phyloP scores from a whole-genome alignment of 2,888 invertebrate genomes.

The Theretra japonica region DNA sequence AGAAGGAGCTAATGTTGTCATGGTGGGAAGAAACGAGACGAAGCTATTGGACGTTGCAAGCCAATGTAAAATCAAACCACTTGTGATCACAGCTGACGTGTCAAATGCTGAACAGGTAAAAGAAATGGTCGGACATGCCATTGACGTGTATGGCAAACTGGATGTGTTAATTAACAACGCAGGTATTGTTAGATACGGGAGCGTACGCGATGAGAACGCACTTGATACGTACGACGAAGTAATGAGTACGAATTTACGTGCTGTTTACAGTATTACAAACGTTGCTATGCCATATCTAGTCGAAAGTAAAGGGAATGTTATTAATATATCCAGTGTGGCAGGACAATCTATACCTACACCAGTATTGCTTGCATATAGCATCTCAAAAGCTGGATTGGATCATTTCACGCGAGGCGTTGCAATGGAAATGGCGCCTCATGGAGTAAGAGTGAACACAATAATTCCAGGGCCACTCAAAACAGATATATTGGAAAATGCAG shows the following conservation, averaged over 20 bases:
- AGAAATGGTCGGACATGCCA: constrained; percentile 47
- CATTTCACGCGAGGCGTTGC: constrained; percentile 91
- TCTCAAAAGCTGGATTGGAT: constrained; percentile 91
- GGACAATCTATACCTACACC: constrained; percentile 32
- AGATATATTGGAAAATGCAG: constrained; percentile 68
- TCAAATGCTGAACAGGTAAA: constrained; percentile 49
- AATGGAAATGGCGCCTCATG: constrained; percentile 65
- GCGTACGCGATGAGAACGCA: constrained; percentile 41
- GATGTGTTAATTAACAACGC: constrained; percentile 57
- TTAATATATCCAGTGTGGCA: constrained; percentile 57
- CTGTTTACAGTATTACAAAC: constrained; percentile 49
- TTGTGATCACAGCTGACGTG: constrained; percentile 50
- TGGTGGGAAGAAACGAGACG: constrained; percentile 86
- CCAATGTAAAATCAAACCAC: constrained; percentile 42
- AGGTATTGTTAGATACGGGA: constrained; percentile 43
- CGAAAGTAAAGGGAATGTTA: constrained; percentile 53
- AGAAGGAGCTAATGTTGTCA: constrained; percentile 84
- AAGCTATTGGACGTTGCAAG: constrained; percentile 85
- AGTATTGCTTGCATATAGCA: constrained; percentile 75
- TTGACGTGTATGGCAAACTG: constrained; percentile 47
- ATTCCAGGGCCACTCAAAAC: constrained; percentile 52
- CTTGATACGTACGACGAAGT: constrained; percentile 49
- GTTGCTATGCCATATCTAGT: constrained; percentile 51
- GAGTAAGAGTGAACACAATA: constrained; percentile 39
- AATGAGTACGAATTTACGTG: constrained; percentile 52